Evolutionary conservation across 1,140 invertebrate species (phyloP), one percentile per base, ranked within the genome.

Genomic region (Drosophila nigrodunni): DNA sequence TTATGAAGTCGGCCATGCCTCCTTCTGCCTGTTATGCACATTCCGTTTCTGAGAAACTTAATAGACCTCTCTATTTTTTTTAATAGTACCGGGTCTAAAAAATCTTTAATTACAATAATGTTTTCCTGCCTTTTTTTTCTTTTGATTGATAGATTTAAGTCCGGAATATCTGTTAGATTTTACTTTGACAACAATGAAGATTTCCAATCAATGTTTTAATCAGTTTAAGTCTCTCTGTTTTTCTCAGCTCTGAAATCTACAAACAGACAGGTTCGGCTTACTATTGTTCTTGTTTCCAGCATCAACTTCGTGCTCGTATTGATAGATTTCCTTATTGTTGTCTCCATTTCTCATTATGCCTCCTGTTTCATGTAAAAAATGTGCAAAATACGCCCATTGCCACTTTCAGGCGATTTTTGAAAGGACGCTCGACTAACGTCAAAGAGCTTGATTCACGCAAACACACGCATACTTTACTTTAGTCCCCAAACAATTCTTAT

Each of bases 331-430:
- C 54, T 15, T 15, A 37, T 41, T 55, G 52, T 15, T 57, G 54
- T 35, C 21, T n/a, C 30, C 8, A 4, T 50, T 34, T 1, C 3
- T 9, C 18, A 25, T 9, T 41, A 11, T 41, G 9, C 46, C 21
- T 18, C 15, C 57, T 25, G 47, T 25, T 39, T 39, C 35, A 70
- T 50, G 68, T 70, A 41, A 44, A 64, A 62, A 21, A 21, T 35
- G 67, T 52, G 67, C 47, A 69, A 64, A 70, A 70, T 54, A 70
- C 59, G 50, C 8, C 25, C 25, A 11, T 70, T 54, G 25, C 3
- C 66, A 46, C 44, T 43, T 37, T 25, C 30, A 41, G 35, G 11
- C 13, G 47, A 43, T 52, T 58, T 60, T 54, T 35, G 15, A 10
- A 30, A 50, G 13, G 9, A 13, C 34, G n/a, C 21, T 13, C 39